Evolutionary conservation across 2,888 invertebrate species (phyloP).

Genomic region (Eupithecia insigniata): DNA sequence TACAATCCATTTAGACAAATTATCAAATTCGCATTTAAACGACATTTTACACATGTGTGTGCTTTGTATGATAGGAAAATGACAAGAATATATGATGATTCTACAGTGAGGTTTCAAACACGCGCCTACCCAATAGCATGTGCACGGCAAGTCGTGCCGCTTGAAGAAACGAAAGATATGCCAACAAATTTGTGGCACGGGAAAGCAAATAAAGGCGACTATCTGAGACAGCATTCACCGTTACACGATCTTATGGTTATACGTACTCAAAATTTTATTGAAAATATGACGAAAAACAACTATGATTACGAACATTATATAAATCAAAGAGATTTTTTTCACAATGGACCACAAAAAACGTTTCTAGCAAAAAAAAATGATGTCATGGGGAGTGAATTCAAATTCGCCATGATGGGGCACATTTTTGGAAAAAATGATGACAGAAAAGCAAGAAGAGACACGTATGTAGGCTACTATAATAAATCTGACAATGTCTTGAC

Average conservation of each 20-base stretch:
- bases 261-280: neutral
- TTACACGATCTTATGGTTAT: neutral
- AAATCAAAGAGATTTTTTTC: neutral
- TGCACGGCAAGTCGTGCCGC: neutral
- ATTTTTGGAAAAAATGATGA: neutral
- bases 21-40: neutral
- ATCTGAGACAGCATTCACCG: neutral
- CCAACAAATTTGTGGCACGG: neutral
- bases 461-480: too few species aligned
- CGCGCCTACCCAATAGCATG: too few species aligned
- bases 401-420: slow-evolving; percentile 5
- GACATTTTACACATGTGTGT: neutral
- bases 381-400: neutral
- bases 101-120: too few species aligned
- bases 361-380: neutral
- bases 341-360: neutral
- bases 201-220: neutral
- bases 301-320: too few species aligned
- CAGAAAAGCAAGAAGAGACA: too few species aligned
- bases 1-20: neutral
- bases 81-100: too few species aligned
- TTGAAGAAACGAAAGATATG: neutral
- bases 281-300: too few species aligned
- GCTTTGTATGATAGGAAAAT: neutral
- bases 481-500: too few species aligned